Conservation (phyloP, 2,888 invertebrate genomes). For the Catocala nupta region DNA sequence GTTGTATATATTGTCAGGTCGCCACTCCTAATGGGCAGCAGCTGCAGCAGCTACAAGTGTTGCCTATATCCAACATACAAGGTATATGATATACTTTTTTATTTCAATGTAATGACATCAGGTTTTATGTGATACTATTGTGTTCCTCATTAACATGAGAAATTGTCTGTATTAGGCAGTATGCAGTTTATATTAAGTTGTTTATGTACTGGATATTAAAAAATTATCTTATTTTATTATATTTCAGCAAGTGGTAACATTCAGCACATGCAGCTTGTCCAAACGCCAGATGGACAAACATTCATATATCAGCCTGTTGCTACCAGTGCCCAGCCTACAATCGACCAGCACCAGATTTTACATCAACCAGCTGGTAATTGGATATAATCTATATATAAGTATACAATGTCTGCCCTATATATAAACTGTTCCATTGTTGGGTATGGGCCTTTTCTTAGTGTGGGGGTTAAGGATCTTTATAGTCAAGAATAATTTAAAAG, state of each 20-base stretch:
- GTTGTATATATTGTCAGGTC: constrained; percentile 76
- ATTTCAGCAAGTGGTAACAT: constrained; percentile 88
- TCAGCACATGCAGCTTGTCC: constrained; percentile 96
- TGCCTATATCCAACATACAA: constrained; percentile 90
- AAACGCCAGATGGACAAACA: constrained; percentile 97
- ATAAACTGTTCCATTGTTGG: too few species aligned
- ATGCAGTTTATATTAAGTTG: too few species aligned
- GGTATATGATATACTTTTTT: constrained; percentile 53
- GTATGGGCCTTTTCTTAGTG: too few species aligned
- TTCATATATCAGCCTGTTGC: constrained; percentile 93
- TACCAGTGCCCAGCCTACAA: constrained; percentile 68
- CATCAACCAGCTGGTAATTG: constrained; percentile 83
- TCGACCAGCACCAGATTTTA: constrained; percentile 80
- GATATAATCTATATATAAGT: too few species aligned
- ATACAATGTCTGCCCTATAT: too few species aligned
- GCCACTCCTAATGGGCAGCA: constrained; percentile 89
- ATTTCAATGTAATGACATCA: neutral
- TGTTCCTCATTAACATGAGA: too few species aligned
- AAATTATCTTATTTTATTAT: neutral
- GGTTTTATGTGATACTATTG: neutral
- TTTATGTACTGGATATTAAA: too few species aligned
- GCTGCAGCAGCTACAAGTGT: constrained; percentile 91
- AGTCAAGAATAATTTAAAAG: too few species aligned
- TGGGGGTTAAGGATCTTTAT: too few species aligned
- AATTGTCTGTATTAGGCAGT: too few species aligned